Percentiles rank a stretch among this genome's conserved stretches.
phyloP scores from a whole-genome alignment of 2,113 vertebrate genomes.

The Sisor rabdophorus region DNA sequence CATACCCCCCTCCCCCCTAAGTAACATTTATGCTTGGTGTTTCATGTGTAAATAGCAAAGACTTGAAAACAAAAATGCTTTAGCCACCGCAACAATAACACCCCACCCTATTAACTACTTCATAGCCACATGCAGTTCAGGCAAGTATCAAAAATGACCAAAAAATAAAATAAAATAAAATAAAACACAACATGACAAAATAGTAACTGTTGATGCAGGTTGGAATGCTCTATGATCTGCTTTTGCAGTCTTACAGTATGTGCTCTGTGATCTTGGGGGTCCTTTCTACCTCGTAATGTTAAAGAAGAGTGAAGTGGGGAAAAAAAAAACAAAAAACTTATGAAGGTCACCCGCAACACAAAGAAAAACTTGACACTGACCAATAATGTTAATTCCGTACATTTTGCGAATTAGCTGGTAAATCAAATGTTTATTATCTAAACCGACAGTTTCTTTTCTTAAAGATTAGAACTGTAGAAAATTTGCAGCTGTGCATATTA shows the following conservation, averaged over 20 bases:
- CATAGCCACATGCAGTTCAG: conserved; percentile 67
- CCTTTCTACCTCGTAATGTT: conserved; percentile 58
- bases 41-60: conserved; percentile 59
- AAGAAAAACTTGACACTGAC: conserved; percentile 48
- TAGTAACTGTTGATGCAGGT: conserved; percentile 60
- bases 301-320: conserved; percentile 44
- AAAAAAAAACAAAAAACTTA: conserved; percentile 50
- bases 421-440: conserved; percentile 30
- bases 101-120: conserved; percentile 57
- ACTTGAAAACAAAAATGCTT: conserved; percentile 55
- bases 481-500: conserved; percentile 32
- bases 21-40: conserved; percentile 62
- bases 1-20: conserved; percentile 60
- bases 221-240: conserved; percentile 61
- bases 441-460: conserved; percentile 12
- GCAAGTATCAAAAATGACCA: conserved; percentile 60
- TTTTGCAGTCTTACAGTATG: conserved; percentile 63
- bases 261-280: conserved; percentile 61
- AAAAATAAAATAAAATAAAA: conserved; percentile 56
- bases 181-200: conserved; percentile 63
- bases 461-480: conserved; percentile 27
- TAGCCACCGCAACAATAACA: conserved; percentile 60
- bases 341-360: conserved; percentile 48
- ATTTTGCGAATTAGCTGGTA: conserved; percentile 38
- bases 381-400: conserved; percentile 53